Base-by-base conservation (phyloP, 2,888 invertebrate genomes). In the Scrobipalpa costella region DNA sequence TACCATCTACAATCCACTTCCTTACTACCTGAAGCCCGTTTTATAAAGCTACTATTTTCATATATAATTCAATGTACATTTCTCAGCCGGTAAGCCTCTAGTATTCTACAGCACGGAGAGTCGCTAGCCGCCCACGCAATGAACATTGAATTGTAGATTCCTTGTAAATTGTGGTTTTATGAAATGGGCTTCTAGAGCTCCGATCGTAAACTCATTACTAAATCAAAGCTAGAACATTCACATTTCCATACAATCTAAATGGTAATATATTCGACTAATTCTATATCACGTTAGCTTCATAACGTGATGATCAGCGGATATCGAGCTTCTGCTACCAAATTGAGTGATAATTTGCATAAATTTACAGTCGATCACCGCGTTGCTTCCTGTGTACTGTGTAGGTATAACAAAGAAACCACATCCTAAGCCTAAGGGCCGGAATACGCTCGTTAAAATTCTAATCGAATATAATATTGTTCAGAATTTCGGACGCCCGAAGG, bases 1-100 rank as follows among this genome's bases (percentile, higher is more conserved):
- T 78, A 79, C 79, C 79, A 76, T 73, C 71, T 70, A 65, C 67
- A 68, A 79, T 70, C 64, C 67, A 68, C 79, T 81, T 84, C 80
- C 84, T 55, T 80, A 70, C 75, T 77, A 64, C 67, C 69, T 78
- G 27, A 5, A 27, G 27, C 27, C 5, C 27, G 27, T 27, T 27
- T 27, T 27, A 27, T 27, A 27, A 5, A 27, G 5, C 27, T 27
- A 27, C 27, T 5, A 5, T n/a, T n/a, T n/a, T n/a, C n/a, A 27
- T 27, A 5, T 27, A 27, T 27, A 27, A 27, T 27, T 27, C 27
- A 78, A 80, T 78, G 80, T 74, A 73, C 65, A 49, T 57, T 17
- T 49, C 47, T 15, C 47, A n/a, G 38, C 38, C 44, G n/a, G 44
- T 44, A n/a, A 44, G n/a, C n/a, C n/a, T n/a, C n/a, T n/a, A n/a